These are phyloP conservation scores for Phyllotis vaccarum DNA, from an alignment of 2,797 vertebrate genomes.

Conservation along the genomic window DNA sequence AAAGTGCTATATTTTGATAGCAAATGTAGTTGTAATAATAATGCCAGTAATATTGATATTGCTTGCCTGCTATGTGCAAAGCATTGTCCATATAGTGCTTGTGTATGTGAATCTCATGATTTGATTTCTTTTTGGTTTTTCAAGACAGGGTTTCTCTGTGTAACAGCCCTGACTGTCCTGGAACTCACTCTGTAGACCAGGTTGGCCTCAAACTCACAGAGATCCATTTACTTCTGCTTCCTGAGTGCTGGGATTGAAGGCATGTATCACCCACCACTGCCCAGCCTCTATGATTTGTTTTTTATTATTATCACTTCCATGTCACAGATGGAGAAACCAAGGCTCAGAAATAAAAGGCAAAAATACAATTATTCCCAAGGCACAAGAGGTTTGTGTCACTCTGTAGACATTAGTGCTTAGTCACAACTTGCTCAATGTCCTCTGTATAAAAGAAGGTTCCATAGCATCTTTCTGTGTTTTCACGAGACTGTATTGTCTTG, in stretches of 20 bases:
- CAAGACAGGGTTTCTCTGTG: too few relatives aligned
- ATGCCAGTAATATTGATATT: background rate
- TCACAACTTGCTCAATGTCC: background rate
- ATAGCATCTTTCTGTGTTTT: background rate
- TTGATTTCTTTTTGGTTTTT: background rate
- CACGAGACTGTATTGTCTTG: background rate
- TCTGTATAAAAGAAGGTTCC: conserved; percentile 13
- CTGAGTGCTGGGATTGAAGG: too few relatives aligned
- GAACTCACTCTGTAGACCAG: too few relatives aligned
- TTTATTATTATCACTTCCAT: conserved; percentile 1
- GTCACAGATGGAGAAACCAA: conserved; percentile 49
- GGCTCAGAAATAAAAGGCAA: background rate
- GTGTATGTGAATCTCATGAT: background rate
- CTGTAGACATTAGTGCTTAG: background rate
- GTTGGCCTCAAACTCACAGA: too few relatives aligned
- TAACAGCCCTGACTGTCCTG: too few relatives aligned
- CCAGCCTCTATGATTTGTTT: background rate
- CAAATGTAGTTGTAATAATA: background rate
- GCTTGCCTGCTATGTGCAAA: background rate
- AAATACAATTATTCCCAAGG: background rate
- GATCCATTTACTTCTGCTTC: too few relatives aligned
- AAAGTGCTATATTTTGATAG: background rate
- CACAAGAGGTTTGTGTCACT: background rate
- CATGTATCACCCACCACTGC: too few relatives aligned
- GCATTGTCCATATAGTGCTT: background rate